A percentile compares a stretch with the other conserved stretches of the same genome.
phyloP scores from a whole-genome alignment of 2,888 invertebrate genomes.

The Megamerina dolium region DNA sequence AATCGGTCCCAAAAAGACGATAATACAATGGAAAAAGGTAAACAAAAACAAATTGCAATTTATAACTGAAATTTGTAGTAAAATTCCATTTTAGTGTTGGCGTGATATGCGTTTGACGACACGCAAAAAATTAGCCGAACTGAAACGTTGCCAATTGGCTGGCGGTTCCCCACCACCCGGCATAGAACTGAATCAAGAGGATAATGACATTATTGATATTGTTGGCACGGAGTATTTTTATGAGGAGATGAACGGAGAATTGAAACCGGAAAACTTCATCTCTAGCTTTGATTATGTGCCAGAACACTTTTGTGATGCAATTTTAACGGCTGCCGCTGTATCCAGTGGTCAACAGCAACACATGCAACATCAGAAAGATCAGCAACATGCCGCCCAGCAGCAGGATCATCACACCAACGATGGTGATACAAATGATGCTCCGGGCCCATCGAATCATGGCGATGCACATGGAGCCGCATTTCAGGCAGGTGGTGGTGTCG shows the following conservation, averaged over 20 bases:
- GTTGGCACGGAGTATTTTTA: constrained; percentile 47
- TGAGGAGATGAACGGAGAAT: constrained; percentile 46
- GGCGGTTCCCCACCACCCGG: constrained; percentile 46
- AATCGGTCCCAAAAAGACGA: constrained; percentile 46
- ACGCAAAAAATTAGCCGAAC: constrained; percentile 44
- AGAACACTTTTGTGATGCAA: constrained; percentile 46
- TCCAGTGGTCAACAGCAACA: constrained; percentile 37
- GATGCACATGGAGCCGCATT: constrained; percentile 35
- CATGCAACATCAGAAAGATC: constrained; percentile 38
- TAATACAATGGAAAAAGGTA: constrained; percentile 47
- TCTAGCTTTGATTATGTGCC: constrained; percentile 45
- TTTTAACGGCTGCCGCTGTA: constrained; percentile 42
- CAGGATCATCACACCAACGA: constrained; percentile 42
- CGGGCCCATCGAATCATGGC: constrained; percentile 39
- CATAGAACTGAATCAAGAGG: constrained; percentile 45
- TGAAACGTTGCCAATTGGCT: constrained; percentile 44
- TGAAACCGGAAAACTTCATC: constrained; percentile 45
- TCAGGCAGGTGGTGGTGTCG: constrained; percentile 32
- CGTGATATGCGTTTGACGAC: constrained; percentile 47
- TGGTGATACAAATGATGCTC: constrained; percentile 42
- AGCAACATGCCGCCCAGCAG: constrained; percentile 36
- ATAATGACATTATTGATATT: constrained; percentile 46
- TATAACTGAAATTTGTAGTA: too few relatives aligned
- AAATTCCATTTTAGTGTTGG: constrained; percentile 35
- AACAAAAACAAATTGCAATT: too few relatives aligned